phyloP scores from a whole-genome alignment of 1,140 invertebrate genomes.

The Atta cephalotes region DNA sequence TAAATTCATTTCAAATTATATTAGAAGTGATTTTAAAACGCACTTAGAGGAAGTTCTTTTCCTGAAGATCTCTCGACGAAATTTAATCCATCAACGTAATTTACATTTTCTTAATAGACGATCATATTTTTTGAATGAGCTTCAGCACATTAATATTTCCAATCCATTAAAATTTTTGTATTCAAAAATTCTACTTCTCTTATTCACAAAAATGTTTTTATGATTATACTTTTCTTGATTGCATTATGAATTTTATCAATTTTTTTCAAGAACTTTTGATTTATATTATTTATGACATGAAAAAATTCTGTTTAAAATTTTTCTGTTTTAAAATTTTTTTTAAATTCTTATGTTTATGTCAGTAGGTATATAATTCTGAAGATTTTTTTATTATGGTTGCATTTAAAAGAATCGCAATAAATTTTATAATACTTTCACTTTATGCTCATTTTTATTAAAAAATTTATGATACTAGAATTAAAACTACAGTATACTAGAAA shows the following conservation, averaged over 20 bases:
- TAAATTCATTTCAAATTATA: background rate
- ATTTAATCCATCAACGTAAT: conserved; percentile 18
- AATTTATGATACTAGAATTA: background rate
- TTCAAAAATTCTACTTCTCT: background rate
- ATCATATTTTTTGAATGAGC: background rate
- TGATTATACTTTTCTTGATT: background rate
- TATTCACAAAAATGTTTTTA: background rate
- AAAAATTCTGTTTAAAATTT: background rate
- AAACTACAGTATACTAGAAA: no score
- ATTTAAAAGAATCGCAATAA: background rate
- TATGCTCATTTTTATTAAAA: background rate
- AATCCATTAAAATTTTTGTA: background rate
- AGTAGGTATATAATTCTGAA: background rate
- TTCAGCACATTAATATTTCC: background rate
- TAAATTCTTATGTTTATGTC: background rate
- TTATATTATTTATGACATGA: background rate
- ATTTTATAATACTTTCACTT: background rate
- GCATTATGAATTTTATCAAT: background rate
- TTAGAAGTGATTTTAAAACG: background rate
- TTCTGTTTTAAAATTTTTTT: background rate
- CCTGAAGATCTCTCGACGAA: background rate
- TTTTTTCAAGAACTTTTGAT: background rate
- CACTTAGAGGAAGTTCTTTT: background rate
- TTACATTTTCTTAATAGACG: background rate
- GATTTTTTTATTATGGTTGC: background rate